phyloP scores from a whole-genome alignment of 2,797 vertebrate species.

The Pangasius krempfi region DNA sequence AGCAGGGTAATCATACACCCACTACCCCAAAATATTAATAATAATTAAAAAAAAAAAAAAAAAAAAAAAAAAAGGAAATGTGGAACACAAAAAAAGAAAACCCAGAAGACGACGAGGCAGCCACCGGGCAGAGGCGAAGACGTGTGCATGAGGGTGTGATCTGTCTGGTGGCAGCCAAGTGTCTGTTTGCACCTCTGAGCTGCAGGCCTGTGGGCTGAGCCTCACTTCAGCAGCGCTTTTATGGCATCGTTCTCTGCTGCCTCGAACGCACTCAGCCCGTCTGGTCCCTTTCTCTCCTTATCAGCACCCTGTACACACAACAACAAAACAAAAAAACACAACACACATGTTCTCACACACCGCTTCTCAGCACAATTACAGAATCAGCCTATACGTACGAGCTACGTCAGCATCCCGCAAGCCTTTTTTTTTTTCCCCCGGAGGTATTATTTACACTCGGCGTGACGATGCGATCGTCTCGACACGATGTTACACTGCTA shows the following conservation, averaged over 20 bases:
- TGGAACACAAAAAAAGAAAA: slow-evolving; percentile 62
- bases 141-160: slow-evolving; percentile 46
- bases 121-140: slow-evolving; percentile 46
- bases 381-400: not conserved
- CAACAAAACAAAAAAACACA: not conserved
- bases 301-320: slow-evolving; percentile 74
- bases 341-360: not conserved
- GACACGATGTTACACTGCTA: not conserved
- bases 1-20: slow-evolving; percentile 56
- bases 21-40: slow-evolving; percentile 40
- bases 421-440: not conserved
- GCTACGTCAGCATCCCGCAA: not conserved
- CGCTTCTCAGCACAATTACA: not conserved
- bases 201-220: slow-evolving; percentile 3
- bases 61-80: slow-evolving; percentile 23
- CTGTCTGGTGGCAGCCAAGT: slow-evolving; percentile 62
- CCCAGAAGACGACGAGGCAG: slow-evolving; percentile 73
- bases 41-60: slow-evolving; percentile 27
- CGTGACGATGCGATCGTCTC: not conserved
- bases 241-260: slow-evolving; percentile 65
- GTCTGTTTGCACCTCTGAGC: slow-evolving; percentile 53
- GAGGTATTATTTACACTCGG: not conserved
- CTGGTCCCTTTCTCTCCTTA: slow-evolving; percentile 69
- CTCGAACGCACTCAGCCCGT: slow-evolving; percentile 65
- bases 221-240: slow-evolving; percentile 77